Evolutionary conservation across 64 coral and sea anemone genomes (phyloP).

Genomic region (Anthopleura sola): DNA sequence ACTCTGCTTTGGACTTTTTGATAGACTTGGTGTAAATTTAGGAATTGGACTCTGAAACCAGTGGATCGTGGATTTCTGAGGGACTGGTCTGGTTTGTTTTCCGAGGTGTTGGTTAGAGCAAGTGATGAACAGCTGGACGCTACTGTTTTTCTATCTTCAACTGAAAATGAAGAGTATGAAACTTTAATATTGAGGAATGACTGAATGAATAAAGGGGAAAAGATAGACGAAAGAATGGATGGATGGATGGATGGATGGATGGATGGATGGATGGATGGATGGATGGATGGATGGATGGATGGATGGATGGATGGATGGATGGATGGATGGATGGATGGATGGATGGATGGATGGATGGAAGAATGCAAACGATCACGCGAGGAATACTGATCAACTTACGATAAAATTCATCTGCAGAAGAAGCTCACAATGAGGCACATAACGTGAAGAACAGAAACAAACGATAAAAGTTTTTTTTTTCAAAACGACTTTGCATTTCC

Average conservation of each 20-base stretch:
- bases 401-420: no score
- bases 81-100: neutral
- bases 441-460: no score
- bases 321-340: no score
- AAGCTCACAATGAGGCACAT: no score
- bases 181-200: neutral
- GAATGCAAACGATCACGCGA: no score
- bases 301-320: no score
- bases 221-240: neutral
- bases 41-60: slow-evolving; percentile 16
- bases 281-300: no score
- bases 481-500: no score
- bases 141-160: slow-evolving; percentile 7
- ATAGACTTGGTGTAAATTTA: slow-evolving; percentile 61
- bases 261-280: neutral
- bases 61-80: neutral
- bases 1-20: slow-evolving; percentile 92
- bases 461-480: no score
- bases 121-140: neutral
- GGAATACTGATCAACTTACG: no score
- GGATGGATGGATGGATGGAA: no score
- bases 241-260: neutral
- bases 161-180: neutral
- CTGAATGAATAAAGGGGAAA: neutral
- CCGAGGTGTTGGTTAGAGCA: neutral